Percentiles rank a stretch among this genome's conserved stretches.
Conservation (phyloP, 2,888 invertebrate genomes). For the Antheraea yamamai region DNA sequence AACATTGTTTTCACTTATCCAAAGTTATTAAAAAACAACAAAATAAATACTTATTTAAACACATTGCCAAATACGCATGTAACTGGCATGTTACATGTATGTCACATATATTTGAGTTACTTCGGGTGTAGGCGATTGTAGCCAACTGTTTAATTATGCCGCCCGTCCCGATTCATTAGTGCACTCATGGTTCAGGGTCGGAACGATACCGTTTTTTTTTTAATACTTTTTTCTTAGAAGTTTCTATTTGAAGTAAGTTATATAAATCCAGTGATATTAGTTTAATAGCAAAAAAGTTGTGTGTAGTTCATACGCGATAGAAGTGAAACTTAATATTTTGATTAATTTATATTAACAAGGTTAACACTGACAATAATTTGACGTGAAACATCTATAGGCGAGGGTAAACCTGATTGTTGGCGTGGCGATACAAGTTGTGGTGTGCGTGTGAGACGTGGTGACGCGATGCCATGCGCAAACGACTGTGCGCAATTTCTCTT, state of each 20-base stretch:
- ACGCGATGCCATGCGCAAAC: no score
- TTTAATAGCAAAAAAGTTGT: no score
- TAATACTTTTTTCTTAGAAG: neutral
- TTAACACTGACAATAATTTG: no score
- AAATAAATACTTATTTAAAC: neutral
- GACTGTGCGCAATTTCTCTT: no score
- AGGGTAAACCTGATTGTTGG: no score
- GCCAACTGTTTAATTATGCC: slow-evolving; percentile 78
- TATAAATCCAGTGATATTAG: no score
- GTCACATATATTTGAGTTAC: slow-evolving; percentile 60
- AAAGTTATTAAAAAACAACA: neutral
- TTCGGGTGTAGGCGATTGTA: slow-evolving; percentile 62
- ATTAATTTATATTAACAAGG: no score
- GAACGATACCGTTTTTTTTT: slow-evolving; percentile 26
- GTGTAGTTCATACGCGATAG: no score
- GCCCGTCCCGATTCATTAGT: slow-evolving; percentile 79
- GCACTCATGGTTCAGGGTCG: slow-evolving; percentile 68
- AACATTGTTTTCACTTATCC: neutral
- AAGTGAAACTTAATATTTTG: no score
- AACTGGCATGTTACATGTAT: slow-evolving; percentile 26
- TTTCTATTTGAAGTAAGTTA: neutral
- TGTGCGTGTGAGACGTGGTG: no score
- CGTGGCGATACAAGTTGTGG: no score
- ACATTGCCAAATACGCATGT: slow-evolving; percentile 18
- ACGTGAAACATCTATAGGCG: no score